Evolutionary conservation across 1,140 invertebrate genomes (phyloP), one percentile per base, ranked within the genome.

Genomic region (Acromyrmex heyeri): DNA sequence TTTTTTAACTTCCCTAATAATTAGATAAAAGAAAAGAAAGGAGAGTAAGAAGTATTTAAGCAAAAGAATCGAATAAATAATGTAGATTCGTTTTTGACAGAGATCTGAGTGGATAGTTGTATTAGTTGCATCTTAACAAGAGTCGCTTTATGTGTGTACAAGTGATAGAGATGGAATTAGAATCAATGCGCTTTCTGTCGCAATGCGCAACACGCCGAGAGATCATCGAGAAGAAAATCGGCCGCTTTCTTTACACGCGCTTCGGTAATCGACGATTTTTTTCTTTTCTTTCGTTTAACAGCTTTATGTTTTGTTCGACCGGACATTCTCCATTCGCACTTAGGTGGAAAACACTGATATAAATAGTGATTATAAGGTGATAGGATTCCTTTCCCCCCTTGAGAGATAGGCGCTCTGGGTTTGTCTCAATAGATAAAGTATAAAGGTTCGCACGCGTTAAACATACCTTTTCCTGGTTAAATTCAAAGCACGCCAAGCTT

Each of bases 381-480:
- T 50, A 69, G 65, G 3, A 44, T 38, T n/a, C 21, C 65, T 27
- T 8, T 27, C 3, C 38, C 38, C 65, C 38, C n/a, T 10, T n/a
- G 30, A 65, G 21, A 69, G 38, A 69, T 34, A 77, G 76, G 67
- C 81, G 82, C 87, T 76, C 85, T 82, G 87, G 75, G 86, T 57
- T 88, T 92, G 86, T 90, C 91, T 92, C 86, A 92, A 92, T 91
- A 92, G 86, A 86, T 88, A 92, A 87, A 92, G 85, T 90, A 91
- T 64, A 77, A 92, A 92, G 93, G 91, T 91, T 91, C 94, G 95
- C 94, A 95, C 95, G 94, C 95, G 92, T 89, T 87, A 81, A 94
- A 95, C 95, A 93, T 95, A 95, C 95, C 95, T 95, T 95, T 95
- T 95, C 87, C 89, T 90, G 87, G 83, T 87, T 93, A 92, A 94